Conservation (phyloP, 2,113 vertebrate species). For the Cyprinodon variegatus region DNA sequence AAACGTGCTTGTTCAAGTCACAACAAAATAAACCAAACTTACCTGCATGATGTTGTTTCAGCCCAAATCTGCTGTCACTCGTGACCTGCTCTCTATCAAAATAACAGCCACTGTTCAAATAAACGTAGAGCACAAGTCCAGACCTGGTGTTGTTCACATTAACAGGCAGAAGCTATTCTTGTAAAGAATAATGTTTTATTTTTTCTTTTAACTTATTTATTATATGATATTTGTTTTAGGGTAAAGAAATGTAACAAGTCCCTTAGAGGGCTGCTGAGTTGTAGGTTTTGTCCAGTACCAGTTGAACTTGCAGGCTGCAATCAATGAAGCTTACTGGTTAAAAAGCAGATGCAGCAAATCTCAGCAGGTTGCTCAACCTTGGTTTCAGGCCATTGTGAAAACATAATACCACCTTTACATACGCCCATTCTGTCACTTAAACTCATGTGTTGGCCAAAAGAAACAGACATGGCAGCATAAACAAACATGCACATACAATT, state of each 20-base stretch:
- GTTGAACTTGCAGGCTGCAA: slow-evolving; percentile 44
- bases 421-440: slow-evolving; percentile 26
- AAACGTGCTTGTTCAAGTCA: slow-evolving; percentile 56
- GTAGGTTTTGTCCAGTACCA: slow-evolving; percentile 9
- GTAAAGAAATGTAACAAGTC: slow-evolving; percentile 17
- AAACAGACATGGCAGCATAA: slow-evolving; percentile 35
- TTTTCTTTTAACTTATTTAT: slow-evolving; percentile 41
- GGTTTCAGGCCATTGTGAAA: slow-evolving; percentile 44
- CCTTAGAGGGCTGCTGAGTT: slow-evolving; percentile 2
- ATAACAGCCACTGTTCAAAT: slow-evolving; percentile 75
- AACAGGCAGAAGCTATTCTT: slow-evolving; percentile 41
- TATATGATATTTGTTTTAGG: slow-evolving; percentile 52
- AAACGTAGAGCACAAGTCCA: slow-evolving; percentile 65
- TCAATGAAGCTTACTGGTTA: slow-evolving; percentile 16
- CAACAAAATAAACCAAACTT: slow-evolving; percentile 66
- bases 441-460: slow-evolving; percentile 15
- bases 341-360: slow-evolving; percentile 22
- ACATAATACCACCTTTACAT: slow-evolving; percentile 22
- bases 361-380: slow-evolving; percentile 39
- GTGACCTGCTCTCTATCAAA: slow-evolving; percentile 65
- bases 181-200: slow-evolving; percentile 50
- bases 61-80: slow-evolving; percentile 63
- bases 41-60: slow-evolving; percentile 66
- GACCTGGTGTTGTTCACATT: slow-evolving; percentile 61
- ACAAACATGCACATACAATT: slow-evolving; percentile 39